Base-by-base conservation (phyloP, 2,888 invertebrate species). In the Spilarctia lutea region DNA sequence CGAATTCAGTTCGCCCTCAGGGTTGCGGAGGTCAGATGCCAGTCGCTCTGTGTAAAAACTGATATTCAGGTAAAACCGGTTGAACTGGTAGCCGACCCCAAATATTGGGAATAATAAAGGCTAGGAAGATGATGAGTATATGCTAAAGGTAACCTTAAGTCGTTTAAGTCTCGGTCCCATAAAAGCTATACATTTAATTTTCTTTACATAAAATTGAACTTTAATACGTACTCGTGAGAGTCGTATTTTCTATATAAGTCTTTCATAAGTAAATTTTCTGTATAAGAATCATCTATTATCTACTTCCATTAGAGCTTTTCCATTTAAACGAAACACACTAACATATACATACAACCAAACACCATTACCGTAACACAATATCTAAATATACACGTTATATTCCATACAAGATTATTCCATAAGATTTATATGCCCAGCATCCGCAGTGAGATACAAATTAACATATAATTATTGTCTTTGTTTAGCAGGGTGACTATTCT, bases 391-490 rank as follows among this genome's bases (percentile, higher is more conserved):
- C 81, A 63, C 16, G 65, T 70, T 68, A 78, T 72, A 74, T 74
- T 72, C n/a, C 72, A 70, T 65, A 72, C 45, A 70, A 75, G 79
- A 73, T 79, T 83, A 83, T 84, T 78, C 75, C 42, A 39, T 68
- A 76, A 83, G 85, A 84, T 85, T 85, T 85, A 84, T 85, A 65
- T 16, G 24, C 33, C 33, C 68, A 68, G 67, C 73, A 65, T 76
- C 76, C 76, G 73, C 65, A 71, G 20, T 65, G 39, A 63, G 73
- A 65, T 70, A 68, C 63, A 71, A 91, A 92, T 93, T 93, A 93
- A 86, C 88, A 89, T 90, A 86, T 87, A 85, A 89, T 83, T 86
- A 88, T 79, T 73, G 86, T 84, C 87, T 88, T 86, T 87, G 86
- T 87, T 87, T 80, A 75, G 83, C 84, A 85, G 85, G 81, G 80